Evolutionary conservation across 2,113 vertebrate species (phyloP), one percentile per base, ranked within the genome.

Genomic region (Ifrita kowaldi): DNA sequence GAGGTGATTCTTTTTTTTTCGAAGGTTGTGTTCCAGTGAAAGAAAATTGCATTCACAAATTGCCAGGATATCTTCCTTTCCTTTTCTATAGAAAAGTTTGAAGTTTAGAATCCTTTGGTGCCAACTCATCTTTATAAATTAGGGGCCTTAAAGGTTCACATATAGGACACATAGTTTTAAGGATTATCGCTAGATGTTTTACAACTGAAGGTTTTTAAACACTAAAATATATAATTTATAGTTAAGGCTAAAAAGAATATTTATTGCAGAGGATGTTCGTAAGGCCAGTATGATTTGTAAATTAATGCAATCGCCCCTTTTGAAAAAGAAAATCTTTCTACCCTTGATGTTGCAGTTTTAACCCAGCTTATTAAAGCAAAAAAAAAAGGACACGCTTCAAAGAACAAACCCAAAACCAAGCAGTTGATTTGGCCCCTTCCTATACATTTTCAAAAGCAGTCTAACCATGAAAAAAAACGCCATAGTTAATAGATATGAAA

Each of bases 221-320:
- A 98, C 98, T 98, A 99, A 98, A 98, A 97, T 98, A 98, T 98
- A 96, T 98, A 98, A 98, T 98, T 98, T 98, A 98, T 98, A 98
- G 98, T 98, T 98, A 98, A 98, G 98, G 98, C 98, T 98, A 98
- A 98, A 98, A 98, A 97, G 98, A 98, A 97, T 99, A 99, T 99
- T 99, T 99, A 99, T 99, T 98, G 94, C 98, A 98, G 97, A 98
- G 97, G 96, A 97, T 98, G 97, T 94, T 98, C 89, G 46, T 94
- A 97, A 97, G 98, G 98, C 98, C 98, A 98, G 98, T 99, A 98
- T 98, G 97, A 98, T 97, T 98, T 97, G 87, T 97, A 96, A 97
- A 97, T 97, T 93, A 89, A 97, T 96, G 97, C 97, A 97, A 95
- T 97, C 83, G 92, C 97, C 98, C 97, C 96, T 96, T 91, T 87